Evolutionary conservation across 2,797 vertebrate species (phyloP).

Genomic region (Chelonia mydas): DNA sequence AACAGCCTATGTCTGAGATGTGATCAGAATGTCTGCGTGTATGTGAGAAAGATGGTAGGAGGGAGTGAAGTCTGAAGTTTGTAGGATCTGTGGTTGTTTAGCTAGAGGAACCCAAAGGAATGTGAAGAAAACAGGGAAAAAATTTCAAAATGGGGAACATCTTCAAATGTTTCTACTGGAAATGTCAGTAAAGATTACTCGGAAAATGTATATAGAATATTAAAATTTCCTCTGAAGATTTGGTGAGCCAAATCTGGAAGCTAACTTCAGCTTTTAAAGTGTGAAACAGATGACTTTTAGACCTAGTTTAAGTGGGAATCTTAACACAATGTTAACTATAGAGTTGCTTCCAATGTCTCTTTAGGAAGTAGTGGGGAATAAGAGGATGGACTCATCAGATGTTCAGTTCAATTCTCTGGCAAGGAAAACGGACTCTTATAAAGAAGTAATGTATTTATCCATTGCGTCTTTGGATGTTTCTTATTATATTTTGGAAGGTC

Average conservation of each 20-base stretch:
- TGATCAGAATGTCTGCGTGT: background rate
- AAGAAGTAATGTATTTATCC: background rate
- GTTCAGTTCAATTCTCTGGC: background rate
- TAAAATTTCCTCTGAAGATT: background rate
- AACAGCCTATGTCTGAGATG: background rate
- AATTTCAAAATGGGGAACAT: background rate
- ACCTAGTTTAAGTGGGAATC: background rate
- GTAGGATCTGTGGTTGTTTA: background rate
- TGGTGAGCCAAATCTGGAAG: background rate
- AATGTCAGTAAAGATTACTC: rapidly evolving
- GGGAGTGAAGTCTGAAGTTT: background rate
- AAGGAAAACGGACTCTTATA: background rate
- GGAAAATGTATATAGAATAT: background rate
- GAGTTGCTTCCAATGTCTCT: background rate
- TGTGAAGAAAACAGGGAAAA: background rate
- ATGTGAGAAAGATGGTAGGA: background rate
- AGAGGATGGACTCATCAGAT: background rate
- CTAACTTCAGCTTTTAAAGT: background rate
- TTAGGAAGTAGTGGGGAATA: background rate
- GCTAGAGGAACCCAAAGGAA: background rate
- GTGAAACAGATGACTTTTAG: rapidly evolving
- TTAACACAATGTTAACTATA: background rate
- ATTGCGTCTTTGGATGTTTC: background rate
- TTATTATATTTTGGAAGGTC: background rate
- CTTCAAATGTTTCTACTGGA: background rate